Evolutionary conservation across 2,113 vertebrate genomes (phyloP), one percentile per base, ranked within the genome.

Genomic region (Cacatua alba): DNA sequence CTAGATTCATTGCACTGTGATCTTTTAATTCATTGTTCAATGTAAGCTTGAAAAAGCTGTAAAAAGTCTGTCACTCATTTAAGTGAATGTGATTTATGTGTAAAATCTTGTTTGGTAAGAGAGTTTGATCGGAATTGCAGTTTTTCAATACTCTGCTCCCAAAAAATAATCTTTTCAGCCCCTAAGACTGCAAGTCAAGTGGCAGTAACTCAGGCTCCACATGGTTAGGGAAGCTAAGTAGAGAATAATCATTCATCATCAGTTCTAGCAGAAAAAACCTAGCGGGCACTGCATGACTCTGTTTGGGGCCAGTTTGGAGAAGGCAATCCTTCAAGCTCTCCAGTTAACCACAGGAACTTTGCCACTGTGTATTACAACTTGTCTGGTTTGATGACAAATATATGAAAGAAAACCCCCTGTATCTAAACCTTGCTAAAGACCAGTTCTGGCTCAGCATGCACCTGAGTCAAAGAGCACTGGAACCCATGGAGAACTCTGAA

Each of bases 371-470:
- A 17, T 17, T 8, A 39, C 37, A 43, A 9, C 21, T 19, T n/a
- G n/a, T 18, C 49, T 55, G 26, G 20, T 57, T 39, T 11, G 8
- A 70, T 59, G 44, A 69, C 67, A 82, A 59, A 60, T 43, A 10
- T 0, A 17, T 1, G 21, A 67, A 90, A 65, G 3, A 17, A 71
- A 79, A 33, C 5, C 7, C 3, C 5, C 0, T 0, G 0, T 11
- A 43, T 3, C 28, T 10, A 48, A 85, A 88, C 37, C 24, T 3
- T 63, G 57, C 28, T n/a, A 8, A 71, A 83, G 52, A 44, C 3
- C 48, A 69, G 0, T 21, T 35, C 8, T 16, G 63, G 70, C 82
- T 65, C 37, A 26, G 67, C 9, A 31, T 4, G 37, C 63, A 80
- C 33, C 41, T 15, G 16, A 53, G 13, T 7, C 31, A 25, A 49